Evolutionary conservation across 2,888 invertebrate species (phyloP).

Genomic region (Liopterus haemorrhoidalis): DNA sequence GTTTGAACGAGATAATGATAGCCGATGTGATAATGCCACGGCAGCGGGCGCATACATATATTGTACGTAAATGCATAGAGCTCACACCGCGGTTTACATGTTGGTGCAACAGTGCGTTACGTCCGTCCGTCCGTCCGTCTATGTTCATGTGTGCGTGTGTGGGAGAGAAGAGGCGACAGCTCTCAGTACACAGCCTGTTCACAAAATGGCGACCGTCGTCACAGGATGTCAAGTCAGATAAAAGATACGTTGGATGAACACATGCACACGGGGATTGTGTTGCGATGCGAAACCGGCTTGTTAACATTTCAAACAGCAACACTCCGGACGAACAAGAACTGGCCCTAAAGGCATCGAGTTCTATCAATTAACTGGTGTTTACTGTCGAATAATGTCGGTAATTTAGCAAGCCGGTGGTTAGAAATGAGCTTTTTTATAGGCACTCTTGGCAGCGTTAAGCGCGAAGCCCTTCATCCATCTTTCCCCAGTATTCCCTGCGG

Average conservation of each 20-base stretch:
- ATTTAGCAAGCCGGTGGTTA: slow-evolving; percentile 38
- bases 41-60: slow-evolving; percentile 17
- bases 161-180: too few species aligned
- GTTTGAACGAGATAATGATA: slow-evolving; percentile 15
- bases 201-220: slow-evolving; percentile 11
- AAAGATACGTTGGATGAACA: slow-evolving; percentile 5
- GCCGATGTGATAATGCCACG: slow-evolving; percentile 14
- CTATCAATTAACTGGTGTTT: slow-evolving; percentile 45
- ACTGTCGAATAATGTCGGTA: slow-evolving; percentile 41
- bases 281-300: slow-evolving; percentile 3
- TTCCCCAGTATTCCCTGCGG: slow-evolving; percentile 31
- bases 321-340: neutral
- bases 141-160: slow-evolving; percentile 1
- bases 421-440: slow-evolving; percentile 39
- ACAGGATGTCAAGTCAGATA: slow-evolving; percentile 7
- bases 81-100: too few species aligned
- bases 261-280: slow-evolving; percentile 1
- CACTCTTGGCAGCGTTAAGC: slow-evolving; percentile 35
- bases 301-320: neutral
- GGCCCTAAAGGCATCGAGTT: slow-evolving; percentile 23
- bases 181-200: slow-evolving; percentile 4
- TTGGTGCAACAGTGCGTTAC: slow-evolving; percentile 3
- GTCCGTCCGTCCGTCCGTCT: neutral
- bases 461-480: slow-evolving; percentile 38
- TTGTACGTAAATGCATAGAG: too few species aligned